Base-by-base conservation (phyloP, 2,113 vertebrate species). In the Heterocephalus glaber region DNA sequence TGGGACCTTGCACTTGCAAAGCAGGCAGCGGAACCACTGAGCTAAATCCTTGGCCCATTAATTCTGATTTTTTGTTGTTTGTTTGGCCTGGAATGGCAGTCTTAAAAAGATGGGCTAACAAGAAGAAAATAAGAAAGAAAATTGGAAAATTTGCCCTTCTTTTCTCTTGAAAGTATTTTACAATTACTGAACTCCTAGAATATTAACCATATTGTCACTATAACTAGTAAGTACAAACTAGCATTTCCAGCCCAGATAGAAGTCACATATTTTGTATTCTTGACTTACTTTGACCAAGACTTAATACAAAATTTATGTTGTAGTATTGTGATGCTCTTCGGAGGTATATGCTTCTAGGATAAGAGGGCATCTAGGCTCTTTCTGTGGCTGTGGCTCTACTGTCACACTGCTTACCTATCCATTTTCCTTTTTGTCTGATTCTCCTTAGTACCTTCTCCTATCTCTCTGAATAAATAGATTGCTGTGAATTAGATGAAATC, bases 71-170 rank as follows among this genome's bases (percentile, higher is more conserved):
- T 91, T 86, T 80, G n/a, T 86, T 74, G 16, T 89, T 58, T 80
- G 33, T 66, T 86, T 95, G 33, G 14, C 44, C 56, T 92, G 2
- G 38, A 88, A 92, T 92, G 13, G 10, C 89, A 83, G 44, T 91
- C 86, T 97, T 95, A n/a, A 97, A 90, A 82, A 80, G 58, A 91
- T 47, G 7, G 24, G 66, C 20, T 19, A 86, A 90, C 28, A 35
- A 92, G 86, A 87, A 54, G 19, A 35, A 92, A 83, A 81, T 0
- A 13, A 83, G 49, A 94, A 93, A 68, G 33, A 90, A 52, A 95
- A 85, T 33, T 56, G 33, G 17, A 86, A 56, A 44, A 54, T 61
- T 44, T 72, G 2, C 24, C 44, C 35, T 77, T 83, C 41, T 74
- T 83, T 70, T 22, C 24, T 86, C 66, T 24, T 82, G 58, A 86